Conservation (phyloP, 2,888 invertebrate genomes). For the Catocala nupta region DNA sequence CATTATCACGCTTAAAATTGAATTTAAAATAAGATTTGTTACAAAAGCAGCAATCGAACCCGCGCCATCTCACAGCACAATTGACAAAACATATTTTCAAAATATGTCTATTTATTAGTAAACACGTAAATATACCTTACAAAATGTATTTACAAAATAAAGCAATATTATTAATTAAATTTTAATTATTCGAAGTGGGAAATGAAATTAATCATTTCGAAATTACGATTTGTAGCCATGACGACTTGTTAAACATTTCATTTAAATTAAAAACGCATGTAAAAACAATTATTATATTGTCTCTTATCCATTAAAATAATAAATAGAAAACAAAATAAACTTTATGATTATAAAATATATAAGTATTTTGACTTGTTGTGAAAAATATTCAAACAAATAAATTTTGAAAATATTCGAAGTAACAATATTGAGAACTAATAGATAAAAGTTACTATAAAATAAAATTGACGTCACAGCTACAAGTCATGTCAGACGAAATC, state of each 20-base stretch:
- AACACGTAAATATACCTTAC: slow-evolving; percentile 85
- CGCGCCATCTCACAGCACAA: slow-evolving; percentile 82
- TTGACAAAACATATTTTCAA: slow-evolving; percentile 87
- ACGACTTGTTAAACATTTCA: slow-evolving; percentile 21
- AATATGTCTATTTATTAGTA: slow-evolving; percentile 83
- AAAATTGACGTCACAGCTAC: slow-evolving; percentile 50
- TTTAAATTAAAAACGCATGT: background rate
- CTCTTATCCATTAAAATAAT: too few species aligned
- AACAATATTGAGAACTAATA: too few species aligned
- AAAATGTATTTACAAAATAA: slow-evolving; percentile 86
- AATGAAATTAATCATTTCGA: slow-evolving; percentile 64
- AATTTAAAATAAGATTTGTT: slow-evolving; percentile 26
- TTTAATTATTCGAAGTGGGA: slow-evolving; percentile 66
- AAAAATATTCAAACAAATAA: slow-evolving; percentile 1
- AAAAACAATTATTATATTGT: too few species aligned
- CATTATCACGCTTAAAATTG: slow-evolving; percentile 8
- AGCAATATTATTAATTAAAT: slow-evolving; percentile 73
- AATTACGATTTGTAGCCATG: slow-evolving; percentile 48
- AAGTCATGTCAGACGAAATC: slow-evolving; percentile 47
- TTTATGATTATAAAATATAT: too few species aligned
- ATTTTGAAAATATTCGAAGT: too few species aligned
- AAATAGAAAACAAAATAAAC: too few species aligned
- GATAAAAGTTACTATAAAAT: background rate
- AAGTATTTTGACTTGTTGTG: too few species aligned
- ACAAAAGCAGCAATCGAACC: slow-evolving; percentile 70